Conservation (phyloP, 1,140 invertebrate genomes). For the Drosophila setifemur region DNA sequence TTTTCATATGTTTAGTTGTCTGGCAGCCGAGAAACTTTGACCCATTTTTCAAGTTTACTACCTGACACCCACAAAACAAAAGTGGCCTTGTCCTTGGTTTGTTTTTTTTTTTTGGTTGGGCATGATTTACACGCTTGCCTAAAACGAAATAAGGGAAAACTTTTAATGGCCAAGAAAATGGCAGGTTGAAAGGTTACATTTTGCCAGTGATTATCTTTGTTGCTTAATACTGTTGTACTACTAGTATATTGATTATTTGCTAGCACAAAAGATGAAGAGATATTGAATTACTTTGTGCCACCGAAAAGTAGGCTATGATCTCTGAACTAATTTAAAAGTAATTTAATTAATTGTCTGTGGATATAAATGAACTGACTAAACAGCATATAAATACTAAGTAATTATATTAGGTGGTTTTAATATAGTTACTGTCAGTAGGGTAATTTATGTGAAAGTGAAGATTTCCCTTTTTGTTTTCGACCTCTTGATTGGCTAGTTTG, state of each 20-base stretch:
- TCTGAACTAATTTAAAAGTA: too few species aligned
- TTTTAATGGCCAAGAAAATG: slow-evolving; percentile 25
- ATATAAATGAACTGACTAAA: too few species aligned
- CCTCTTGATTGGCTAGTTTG: background rate
- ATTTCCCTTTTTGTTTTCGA: background rate
- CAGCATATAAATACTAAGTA: too few species aligned
- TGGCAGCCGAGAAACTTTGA: slow-evolving; percentile 20
- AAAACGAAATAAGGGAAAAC: slow-evolving; percentile 5
- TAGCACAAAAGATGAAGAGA: too few species aligned
- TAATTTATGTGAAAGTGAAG: background rate
- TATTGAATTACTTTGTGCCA: background rate
- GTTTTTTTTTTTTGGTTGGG: too few species aligned
- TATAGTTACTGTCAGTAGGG: background rate
- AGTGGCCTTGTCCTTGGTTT: slow-evolving; percentile 11
- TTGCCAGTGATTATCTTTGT: background rate
- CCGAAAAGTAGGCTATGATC: too few species aligned
- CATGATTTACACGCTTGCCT: slow-evolving; percentile 24
- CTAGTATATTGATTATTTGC: slow-evolving; percentile 1
- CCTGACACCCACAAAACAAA: background rate
- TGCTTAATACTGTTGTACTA: background rate
- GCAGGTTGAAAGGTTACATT: slow-evolving; percentile 8
- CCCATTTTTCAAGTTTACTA: slow-evolving; percentile 36
- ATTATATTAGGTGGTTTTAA: too few species aligned
- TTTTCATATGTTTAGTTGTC: background rate
- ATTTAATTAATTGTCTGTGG: background rate